A percentile compares a stretch with the other conserved stretches of the same genome.
Conservation (phyloP, 2,797 vertebrate genomes). For the Acanthiza pusilla region DNA sequence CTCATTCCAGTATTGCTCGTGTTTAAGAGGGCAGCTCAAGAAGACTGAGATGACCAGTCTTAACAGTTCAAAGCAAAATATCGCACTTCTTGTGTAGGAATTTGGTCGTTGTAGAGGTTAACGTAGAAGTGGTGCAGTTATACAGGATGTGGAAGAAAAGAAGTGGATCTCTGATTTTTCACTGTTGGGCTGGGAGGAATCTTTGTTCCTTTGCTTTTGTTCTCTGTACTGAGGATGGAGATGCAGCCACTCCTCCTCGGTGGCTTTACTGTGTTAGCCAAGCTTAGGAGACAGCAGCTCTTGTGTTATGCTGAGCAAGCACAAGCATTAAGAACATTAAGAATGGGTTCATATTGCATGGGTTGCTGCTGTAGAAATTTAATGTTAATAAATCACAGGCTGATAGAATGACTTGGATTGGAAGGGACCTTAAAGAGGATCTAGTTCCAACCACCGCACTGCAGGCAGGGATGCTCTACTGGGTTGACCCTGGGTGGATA, state of each 20-base stretch:
- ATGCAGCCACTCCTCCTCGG: neutral
- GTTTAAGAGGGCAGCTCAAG: neutral
- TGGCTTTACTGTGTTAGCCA: neutral
- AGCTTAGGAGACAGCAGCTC: neutral
- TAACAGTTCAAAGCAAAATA: neutral
- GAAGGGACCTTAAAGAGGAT: neutral
- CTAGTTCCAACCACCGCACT: neutral
- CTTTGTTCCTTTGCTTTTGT: neutral
- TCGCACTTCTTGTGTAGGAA: neutral
- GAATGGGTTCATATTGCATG: neutral
- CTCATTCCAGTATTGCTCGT: neutral
- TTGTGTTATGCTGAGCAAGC: neutral
- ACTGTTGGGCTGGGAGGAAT: neutral
- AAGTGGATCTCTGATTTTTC: neutral
- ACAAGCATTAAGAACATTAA: neutral
- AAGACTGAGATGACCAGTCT: neutral
- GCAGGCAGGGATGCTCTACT: neutral
- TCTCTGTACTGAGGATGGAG: neutral
- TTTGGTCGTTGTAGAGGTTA: neutral
- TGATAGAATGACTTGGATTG: neutral
- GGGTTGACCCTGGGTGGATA: neutral
- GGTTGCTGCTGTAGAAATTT: neutral
- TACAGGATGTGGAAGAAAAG: neutral
- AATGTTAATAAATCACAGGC: neutral
- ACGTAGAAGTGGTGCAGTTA: neutral